These are phyloP conservation scores for Pandemis heparana DNA, from an alignment of 2,888 invertebrate species.

Conservation along the genomic window DNA sequence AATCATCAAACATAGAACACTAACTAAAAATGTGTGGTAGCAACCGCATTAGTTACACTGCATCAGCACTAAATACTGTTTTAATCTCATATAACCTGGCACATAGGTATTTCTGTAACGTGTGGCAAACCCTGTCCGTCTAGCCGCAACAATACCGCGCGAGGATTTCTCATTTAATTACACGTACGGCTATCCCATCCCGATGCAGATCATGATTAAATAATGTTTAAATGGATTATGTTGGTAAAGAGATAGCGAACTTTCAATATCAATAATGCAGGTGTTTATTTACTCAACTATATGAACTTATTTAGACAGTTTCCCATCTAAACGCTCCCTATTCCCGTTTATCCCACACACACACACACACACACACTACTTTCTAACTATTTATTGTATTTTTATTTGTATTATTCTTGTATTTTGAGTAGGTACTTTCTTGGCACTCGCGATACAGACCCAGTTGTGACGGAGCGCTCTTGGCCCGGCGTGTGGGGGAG, in stretches of 20 bases:
- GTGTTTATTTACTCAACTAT: slow-evolving; percentile 27
- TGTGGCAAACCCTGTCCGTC: slow-evolving; percentile 30
- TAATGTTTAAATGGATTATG: slow-evolving; percentile 70
- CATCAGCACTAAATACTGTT: neutral
- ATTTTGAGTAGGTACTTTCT: no score
- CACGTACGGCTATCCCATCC: slow-evolving; percentile 51
- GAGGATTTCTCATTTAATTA: slow-evolving; percentile 61
- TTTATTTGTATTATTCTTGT: no score
- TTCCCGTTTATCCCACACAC: no score
- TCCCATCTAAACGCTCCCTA: no score
- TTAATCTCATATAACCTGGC: slow-evolving; percentile 27
- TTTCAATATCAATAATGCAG: slow-evolving; percentile 64
- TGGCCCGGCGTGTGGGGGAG: no score
- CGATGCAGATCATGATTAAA: slow-evolving; percentile 65
- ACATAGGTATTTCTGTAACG: neutral
- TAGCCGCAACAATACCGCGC: slow-evolving; percentile 51
- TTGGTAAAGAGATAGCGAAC: slow-evolving; percentile 50
- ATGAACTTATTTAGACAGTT: neutral
- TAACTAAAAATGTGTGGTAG: neutral
- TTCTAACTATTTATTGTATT: no score
- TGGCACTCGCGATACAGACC: no score
- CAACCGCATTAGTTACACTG: neutral
- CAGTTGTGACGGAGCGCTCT: no score
- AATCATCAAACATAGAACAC: neutral
- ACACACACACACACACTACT: no score